Evolutionary conservation across 2,113 vertebrate species (phyloP).

Genomic region (Trochalopteron elliotii): DNA sequence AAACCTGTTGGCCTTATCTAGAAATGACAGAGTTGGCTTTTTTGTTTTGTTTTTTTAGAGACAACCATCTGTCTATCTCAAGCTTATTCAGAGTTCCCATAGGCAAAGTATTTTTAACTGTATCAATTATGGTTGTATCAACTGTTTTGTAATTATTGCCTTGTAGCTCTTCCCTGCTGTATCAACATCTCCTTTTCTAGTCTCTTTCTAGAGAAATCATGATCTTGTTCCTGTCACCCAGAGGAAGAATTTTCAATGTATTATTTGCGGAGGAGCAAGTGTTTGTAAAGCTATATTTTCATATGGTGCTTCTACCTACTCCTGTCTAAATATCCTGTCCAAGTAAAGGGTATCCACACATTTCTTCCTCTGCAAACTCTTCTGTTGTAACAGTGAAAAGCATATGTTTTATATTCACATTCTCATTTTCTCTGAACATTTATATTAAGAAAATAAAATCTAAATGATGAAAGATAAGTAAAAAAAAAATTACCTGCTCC

Average conservation of each 20-base stretch:
- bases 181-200: background rate
- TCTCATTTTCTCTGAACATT: background rate
- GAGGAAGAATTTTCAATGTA: background rate
- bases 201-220: background rate
- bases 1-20: background rate
- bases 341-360: background rate
- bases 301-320: background rate
- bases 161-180: background rate
- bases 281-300: background rate
- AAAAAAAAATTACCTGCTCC: background rate
- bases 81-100: background rate
- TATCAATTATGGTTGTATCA: conserved; percentile 35
- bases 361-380: background rate
- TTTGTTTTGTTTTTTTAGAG: conserved; percentile 24
- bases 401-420: background rate
- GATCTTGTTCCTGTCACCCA: background rate
- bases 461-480: background rate
- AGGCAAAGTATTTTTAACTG: conserved; percentile 53
- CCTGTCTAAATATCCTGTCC: background rate
- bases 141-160: conserved; percentile 8
- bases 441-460: background rate
- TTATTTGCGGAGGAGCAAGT: background rate
- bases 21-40: background rate
- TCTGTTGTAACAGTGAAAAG: background rate
- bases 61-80: conserved; percentile 18